These are phyloP conservation scores for Drosophila quinaria DNA, from an alignment of 2,888 invertebrate genomes.

Conservation along the genomic window DNA sequence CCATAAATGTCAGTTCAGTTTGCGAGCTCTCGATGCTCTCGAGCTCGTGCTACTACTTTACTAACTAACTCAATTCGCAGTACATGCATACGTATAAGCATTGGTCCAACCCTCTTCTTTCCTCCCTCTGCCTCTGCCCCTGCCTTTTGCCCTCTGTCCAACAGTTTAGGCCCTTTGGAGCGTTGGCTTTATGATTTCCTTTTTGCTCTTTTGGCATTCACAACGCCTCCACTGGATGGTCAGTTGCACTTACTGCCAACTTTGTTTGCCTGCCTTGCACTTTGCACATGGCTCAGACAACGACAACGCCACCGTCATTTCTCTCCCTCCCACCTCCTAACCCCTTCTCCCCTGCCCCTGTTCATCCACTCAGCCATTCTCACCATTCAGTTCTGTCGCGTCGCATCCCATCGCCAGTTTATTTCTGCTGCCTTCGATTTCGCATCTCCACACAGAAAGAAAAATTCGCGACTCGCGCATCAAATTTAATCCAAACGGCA, in stretches of 20 bases:
- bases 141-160: not conserved
- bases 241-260: conserved; percentile 73
- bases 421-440: conserved; percentile 27
- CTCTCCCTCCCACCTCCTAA: not conserved
- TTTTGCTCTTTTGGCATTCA: conserved; percentile 60
- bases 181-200: conserved; percentile 41
- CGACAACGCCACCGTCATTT: not conserved
- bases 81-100: not conserved
- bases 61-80: conserved; percentile 37
- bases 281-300: conserved; percentile 26
- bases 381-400: not conserved
- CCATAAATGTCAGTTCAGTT: conserved; percentile 54
- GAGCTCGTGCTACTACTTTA: conserved; percentile 15
- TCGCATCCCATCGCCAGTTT: conserved; percentile 5
- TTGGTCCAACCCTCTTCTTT: not conserved
- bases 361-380: not conserved
- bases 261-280: conserved; percentile 52
- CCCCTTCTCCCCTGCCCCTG: not conserved
- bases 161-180: not conserved
- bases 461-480: no score
- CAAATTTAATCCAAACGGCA: no score
- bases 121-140: not conserved
- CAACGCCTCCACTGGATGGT: conserved; percentile 46
- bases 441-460: not conserved
- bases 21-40: conserved; percentile 16